Conservation (phyloP, 92 coral and sea anemone genomes). For the Parazoanthus atlanticus region DNA sequence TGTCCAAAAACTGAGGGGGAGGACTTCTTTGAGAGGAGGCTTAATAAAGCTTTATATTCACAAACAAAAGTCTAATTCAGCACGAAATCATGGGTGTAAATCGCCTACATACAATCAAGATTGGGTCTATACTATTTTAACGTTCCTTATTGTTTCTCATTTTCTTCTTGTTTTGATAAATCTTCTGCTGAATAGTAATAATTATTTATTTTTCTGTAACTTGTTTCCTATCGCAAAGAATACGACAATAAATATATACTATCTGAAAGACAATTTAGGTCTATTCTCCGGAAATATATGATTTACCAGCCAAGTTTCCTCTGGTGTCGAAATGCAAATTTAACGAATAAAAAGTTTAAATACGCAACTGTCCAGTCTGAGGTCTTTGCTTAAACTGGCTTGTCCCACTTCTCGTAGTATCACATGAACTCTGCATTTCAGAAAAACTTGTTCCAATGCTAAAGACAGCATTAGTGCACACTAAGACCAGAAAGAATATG, state of each 20-base stretch:
- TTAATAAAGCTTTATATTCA: too few species aligned
- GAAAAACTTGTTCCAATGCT: too few species aligned
- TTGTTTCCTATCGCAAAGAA: neutral
- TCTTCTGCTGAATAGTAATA: neutral
- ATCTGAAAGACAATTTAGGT: neutral
- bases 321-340: neutral
- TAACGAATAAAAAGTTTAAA: conserved; percentile 7
- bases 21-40: neutral
- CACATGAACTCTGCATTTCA: neutral
- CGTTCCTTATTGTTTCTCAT: neutral
- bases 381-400: neutral
- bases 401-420: neutral
- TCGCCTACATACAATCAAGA: neutral
- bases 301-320: neutral
- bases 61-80: neutral
- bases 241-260: conserved; percentile 18
- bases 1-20: neutral
- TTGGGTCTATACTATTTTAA: neutral
- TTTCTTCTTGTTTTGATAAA: neutral
- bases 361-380: neutral
- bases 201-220: neutral
- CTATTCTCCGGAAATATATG: neutral
- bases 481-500: too few species aligned
- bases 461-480: too few species aligned
- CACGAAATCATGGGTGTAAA: neutral